Conservation (phyloP, 1,140 invertebrate species). For the Micrasema minimum region DNA sequence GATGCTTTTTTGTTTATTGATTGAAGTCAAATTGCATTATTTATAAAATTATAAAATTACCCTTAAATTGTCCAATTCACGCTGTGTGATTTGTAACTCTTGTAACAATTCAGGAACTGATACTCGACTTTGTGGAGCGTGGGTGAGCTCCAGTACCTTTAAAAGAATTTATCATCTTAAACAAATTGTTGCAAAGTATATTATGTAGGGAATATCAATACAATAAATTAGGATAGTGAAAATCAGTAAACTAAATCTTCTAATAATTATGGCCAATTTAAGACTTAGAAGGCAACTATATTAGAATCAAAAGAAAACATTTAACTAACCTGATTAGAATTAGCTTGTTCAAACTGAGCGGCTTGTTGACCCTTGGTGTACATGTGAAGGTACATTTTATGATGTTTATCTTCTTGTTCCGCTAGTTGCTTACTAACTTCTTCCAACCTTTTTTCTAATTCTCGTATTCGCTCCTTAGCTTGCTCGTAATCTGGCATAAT, state of each 20-base stretch:
- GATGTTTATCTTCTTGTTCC: conserved; percentile 80
- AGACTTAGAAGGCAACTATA: no score
- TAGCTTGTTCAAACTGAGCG: conserved; percentile 73
- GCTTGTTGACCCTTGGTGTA: conserved; percentile 84
- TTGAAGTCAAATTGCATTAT: no score
- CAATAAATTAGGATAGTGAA: background rate
- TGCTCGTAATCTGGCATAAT: conserved; percentile 74
- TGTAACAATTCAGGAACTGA: conserved; percentile 81
- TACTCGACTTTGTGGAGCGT: conserved; percentile 71
- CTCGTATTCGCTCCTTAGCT: conserved; percentile 73
- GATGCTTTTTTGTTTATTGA: no score
- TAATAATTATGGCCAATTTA: no score
- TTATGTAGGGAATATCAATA: background rate
- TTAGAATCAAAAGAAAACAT: no score
- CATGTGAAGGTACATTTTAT: conserved; percentile 83
- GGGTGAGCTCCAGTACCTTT: conserved; percentile 72
- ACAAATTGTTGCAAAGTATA: no score
- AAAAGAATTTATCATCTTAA: conserved; percentile 49
- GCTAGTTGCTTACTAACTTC: conserved; percentile 73
- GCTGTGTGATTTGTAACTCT: conserved; percentile 82
- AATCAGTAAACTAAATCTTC: background rate
- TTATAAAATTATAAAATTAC: conserved; percentile 64
- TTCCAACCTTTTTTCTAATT: conserved; percentile 76
- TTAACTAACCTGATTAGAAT: conserved; percentile 69
- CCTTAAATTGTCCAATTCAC: conserved; percentile 85